phyloP scores from a whole-genome alignment of 2,888 invertebrate species.

The Pyrrhia umbra region DNA sequence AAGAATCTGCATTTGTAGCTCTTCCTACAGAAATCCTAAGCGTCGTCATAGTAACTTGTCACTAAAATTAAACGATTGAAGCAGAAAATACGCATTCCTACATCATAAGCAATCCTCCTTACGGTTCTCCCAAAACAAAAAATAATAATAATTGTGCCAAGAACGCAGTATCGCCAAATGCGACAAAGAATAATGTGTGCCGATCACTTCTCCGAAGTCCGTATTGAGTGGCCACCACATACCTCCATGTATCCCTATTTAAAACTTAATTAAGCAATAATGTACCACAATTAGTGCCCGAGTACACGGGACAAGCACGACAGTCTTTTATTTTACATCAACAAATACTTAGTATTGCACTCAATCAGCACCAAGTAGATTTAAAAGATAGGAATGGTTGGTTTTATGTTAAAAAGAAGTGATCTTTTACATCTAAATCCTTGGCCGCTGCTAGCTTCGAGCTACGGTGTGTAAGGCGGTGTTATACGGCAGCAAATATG shows the following conservation, averaged over 20 bases:
- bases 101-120: background rate
- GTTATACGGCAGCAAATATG: background rate
- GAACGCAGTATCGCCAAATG: conserved; percentile 38
- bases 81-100: background rate
- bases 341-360: conserved; percentile 8
- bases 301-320: background rate
- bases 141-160: conserved; percentile 28
- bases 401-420: conserved; percentile 21
- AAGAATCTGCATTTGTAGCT: no score
- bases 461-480: background rate
- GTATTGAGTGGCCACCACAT: conserved; percentile 36
- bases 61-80: no score
- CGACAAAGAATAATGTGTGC: conserved; percentile 30
- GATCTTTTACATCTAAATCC: background rate
- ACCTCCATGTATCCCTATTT: conserved; percentile 38
- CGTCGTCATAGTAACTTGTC: background rate
- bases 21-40: background rate
- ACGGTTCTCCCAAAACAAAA: conserved; percentile 31
- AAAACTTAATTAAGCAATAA: conserved; percentile 65
- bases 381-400: conserved; percentile 4
- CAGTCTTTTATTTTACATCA: conserved; percentile 22
- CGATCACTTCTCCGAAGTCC: conserved; percentile 46
- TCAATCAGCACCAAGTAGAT: conserved; percentile 28
- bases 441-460: background rate
- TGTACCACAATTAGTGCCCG: conserved; percentile 33